Base-by-base conservation (phyloP, 1,140 invertebrate genomes). In the Latrodectus geometricus region DNA sequence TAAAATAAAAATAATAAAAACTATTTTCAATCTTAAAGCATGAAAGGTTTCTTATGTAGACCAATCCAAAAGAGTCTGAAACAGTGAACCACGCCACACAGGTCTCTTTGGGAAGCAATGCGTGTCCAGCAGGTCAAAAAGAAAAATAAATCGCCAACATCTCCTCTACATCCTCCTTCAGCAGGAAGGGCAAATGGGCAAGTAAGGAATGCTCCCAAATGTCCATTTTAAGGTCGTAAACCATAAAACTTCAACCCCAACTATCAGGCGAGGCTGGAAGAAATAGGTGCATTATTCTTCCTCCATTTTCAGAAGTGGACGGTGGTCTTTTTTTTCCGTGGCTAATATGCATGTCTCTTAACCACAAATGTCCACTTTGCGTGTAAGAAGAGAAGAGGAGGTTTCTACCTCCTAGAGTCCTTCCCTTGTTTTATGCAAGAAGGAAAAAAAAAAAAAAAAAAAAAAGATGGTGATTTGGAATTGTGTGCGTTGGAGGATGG, bases 341-440 rank as follows among this genome's bases (percentile, higher is more conserved):
- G 54, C 17, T 61, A 61, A 61, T 17, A 61, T 61, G 54, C 54
- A 17, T 61, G 54, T 17, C 11, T 61, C 54, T 61, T 61, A 21
- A 35, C 70, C 70, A n/a, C 48, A 73, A 73, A 73, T 73, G 70
- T 73, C 70, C 70, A 73, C 11, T 73, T 73, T 23, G 70, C 70
- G 70, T 73, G 70, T 15, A 69, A n/a, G 48, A 23, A 73, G 70
- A 23, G 70, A 48, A 9, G 70, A 23, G 21, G 54, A 3, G 54
- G 11, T 61, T 61, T 61, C 0, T 61, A 14, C 35, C 70, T 14
- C 70, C 70, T n/a, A 23, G 11, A 61, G 17, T 23, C 8, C 70
- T 35, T 14, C n/a, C 23, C 23, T 48, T 73, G 35, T 23, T 21
- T 23, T 73, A 73, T 73, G 70, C 70, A 73, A 73, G 48, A 50